Evolutionary conservation across 1,140 invertebrate genomes (phyloP).

Genomic region (Hyles vespertilio): DNA sequence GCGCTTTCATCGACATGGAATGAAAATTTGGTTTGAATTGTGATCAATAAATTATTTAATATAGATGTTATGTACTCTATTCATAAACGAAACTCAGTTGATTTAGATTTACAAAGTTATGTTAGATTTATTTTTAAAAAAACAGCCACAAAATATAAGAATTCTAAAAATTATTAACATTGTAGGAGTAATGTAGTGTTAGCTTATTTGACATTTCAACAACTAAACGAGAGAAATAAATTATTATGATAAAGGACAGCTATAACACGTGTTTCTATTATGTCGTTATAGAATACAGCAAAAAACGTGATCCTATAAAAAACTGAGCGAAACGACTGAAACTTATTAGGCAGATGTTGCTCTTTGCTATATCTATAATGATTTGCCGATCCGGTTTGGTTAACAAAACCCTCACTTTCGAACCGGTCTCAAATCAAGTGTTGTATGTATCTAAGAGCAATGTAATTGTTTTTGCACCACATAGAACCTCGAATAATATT

Average conservation of each 20-base stretch:
- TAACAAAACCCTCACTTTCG: constrained; percentile 56
- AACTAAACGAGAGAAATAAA: too few relatives aligned
- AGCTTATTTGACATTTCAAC: too few relatives aligned
- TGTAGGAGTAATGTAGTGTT: too few relatives aligned
- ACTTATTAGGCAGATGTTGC: constrained; percentile 14
- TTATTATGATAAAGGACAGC: not conserved
- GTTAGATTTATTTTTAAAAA: too few relatives aligned
- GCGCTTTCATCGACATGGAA: constrained; percentile 3
- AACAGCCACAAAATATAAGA: too few relatives aligned
- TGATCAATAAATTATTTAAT: not conserved
- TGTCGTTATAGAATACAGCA: not conserved
- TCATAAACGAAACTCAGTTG: too few relatives aligned
- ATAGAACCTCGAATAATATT: too few relatives aligned
- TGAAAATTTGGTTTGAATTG: constrained; percentile 1
- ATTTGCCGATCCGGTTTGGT: constrained; percentile 45
- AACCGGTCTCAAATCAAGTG: constrained; percentile 45
- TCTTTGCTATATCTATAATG: constrained; percentile 24
- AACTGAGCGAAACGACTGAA: not conserved
- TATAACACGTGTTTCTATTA: not conserved
- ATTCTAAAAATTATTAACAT: too few relatives aligned
- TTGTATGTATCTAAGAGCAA: constrained; percentile 2
- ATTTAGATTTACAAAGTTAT: too few relatives aligned
- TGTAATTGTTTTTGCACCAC: too few relatives aligned
- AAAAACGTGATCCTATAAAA: not conserved
- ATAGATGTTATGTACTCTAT: too few relatives aligned